Percentiles rank a stretch among this genome's conserved stretches.
Evolutionary conservation across 2,888 invertebrate species (phyloP).

Genomic region (Drosophila barbarae): DNA sequence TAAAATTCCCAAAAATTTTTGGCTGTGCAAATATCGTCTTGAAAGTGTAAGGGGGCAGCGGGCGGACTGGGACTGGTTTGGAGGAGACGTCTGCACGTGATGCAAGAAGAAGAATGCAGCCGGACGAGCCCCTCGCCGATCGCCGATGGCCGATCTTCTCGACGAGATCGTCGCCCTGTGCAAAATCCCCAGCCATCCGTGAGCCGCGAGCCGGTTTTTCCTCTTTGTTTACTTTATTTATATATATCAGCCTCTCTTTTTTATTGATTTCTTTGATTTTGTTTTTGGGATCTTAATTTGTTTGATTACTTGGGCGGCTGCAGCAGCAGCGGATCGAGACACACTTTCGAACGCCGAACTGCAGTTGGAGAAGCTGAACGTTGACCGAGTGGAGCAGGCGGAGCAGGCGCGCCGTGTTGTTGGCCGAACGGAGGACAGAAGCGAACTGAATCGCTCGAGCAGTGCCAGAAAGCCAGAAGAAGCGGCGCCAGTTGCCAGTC

Average conservation of each 20-base stretch:
- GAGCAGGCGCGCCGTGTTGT: constrained; percentile 62
- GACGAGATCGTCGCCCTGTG: constrained; percentile 31
- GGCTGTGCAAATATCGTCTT: constrained; percentile 37
- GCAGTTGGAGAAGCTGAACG: constrained; percentile 7
- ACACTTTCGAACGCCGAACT: constrained; percentile 30
- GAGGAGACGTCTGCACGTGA: constrained; percentile 48
- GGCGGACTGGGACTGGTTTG: constrained; percentile 7
- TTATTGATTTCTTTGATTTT: constrained; percentile 3
- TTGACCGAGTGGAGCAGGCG: constrained; percentile 5
- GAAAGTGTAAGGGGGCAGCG: constrained; percentile 6
- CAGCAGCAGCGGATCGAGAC: constrained; percentile 24
- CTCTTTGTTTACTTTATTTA: constrained; percentile 28
- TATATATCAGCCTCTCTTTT: constrained; percentile 11
- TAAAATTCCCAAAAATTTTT: background rate
- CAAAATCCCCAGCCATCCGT: constrained; percentile 21
- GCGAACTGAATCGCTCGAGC: constrained; percentile 55
- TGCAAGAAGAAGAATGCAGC: constrained; percentile 68
- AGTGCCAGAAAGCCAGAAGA: constrained; percentile 18
- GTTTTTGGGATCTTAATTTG: constrained; percentile 22
- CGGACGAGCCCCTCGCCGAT: constrained; percentile 61
- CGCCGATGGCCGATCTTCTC: constrained; percentile 4
- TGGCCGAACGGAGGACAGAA: constrained; percentile 60
- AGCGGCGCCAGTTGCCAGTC: constrained; percentile 29
- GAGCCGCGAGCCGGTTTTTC: constrained; percentile 34
- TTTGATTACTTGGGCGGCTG: constrained; percentile 30